phyloP scores from a whole-genome alignment of 2,797 vertebrate species.

The Threskiornis aethiopicus region DNA sequence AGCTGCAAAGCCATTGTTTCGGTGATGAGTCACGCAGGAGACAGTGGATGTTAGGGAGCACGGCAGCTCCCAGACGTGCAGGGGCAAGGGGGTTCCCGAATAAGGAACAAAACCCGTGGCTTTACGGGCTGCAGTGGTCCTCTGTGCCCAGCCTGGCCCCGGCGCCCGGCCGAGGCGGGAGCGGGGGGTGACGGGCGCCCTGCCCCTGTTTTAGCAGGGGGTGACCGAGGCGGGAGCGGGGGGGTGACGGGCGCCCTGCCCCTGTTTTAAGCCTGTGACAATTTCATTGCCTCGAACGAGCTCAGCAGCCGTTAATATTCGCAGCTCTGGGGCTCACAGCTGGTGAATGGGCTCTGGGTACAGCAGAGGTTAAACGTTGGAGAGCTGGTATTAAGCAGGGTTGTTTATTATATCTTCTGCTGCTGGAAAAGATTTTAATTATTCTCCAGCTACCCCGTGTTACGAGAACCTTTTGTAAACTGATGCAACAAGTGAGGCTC shows the following conservation, averaged over 20 bases:
- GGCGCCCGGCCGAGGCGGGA: background rate
- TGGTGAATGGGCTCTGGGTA: fast-evolving
- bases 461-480: fast-evolving
- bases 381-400: background rate
- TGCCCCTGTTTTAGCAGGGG: too few species aligned
- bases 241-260: background rate
- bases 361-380: fast-evolving
- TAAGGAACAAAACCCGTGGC: fast-evolving
- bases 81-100: background rate
- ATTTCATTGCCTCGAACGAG: background rate
- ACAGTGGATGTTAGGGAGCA: background rate
- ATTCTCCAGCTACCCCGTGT: fast-evolving
- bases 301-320: fast-evolving
- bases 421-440: too few species aligned
- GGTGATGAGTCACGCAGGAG: conserved; percentile 70
- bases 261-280: fast-evolving
- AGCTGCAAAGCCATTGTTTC: conserved; percentile 42
- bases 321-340: background rate
- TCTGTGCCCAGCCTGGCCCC: fast-evolving
- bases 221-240: background rate
- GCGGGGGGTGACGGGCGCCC: background rate
- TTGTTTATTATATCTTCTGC: fast-evolving
- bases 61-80: background rate
- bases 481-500: background rate
- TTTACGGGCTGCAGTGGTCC: fast-evolving